Percentiles rank a stretch among this genome's conserved stretches.
Evolutionary conservation across 2,113 vertebrate genomes (phyloP).

Genomic region (Petrocephalus zakoni): DNA sequence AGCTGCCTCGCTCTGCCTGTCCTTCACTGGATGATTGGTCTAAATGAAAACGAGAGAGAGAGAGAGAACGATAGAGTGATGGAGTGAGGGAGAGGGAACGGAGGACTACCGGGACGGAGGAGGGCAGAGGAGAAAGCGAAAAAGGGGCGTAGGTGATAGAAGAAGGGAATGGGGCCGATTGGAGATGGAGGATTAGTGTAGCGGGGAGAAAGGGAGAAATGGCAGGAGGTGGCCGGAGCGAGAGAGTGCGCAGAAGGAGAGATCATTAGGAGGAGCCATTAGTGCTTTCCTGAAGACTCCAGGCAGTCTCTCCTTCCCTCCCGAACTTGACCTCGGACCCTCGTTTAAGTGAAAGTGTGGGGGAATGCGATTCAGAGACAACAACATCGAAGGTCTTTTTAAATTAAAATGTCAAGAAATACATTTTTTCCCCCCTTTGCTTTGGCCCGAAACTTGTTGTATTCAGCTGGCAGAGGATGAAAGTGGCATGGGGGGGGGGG

Average conservation of each 20-base stretch:
- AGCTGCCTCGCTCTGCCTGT: slow-evolving; percentile 33
- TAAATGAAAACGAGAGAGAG: slow-evolving; percentile 37
- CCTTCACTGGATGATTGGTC: slow-evolving; percentile 38
- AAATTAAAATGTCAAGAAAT: slow-evolving; percentile 19
- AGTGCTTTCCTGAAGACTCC: background rate
- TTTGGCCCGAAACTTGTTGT: slow-evolving; percentile 16
- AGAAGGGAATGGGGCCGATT: background rate
- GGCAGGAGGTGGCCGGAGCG: background rate
- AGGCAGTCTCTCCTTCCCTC: background rate
- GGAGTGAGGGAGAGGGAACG: slow-evolving; percentile 3
- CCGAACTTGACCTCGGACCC: background rate
- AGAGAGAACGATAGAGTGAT: slow-evolving; percentile 15
- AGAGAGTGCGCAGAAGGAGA: background rate
- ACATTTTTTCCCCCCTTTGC: background rate
- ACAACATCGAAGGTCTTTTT: slow-evolving; percentile 1
- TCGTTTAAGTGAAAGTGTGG: slow-evolving; percentile 7
- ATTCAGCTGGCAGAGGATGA: slow-evolving; percentile 14
- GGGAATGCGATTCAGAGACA: background rate
- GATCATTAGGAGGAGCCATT: slow-evolving; percentile 7
- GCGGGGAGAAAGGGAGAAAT: slow-evolving; percentile 4
- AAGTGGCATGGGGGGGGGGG: background rate
- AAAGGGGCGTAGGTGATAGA: slow-evolving; percentile 20
- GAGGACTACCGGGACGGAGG: background rate
- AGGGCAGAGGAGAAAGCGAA: slow-evolving; percentile 39
- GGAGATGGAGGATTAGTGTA: background rate